Evolutionary conservation across 2,797 vertebrate genomes (phyloP), one percentile per base, ranked within the genome.

Genomic region (Acrocephalus scirpaceus): DNA sequence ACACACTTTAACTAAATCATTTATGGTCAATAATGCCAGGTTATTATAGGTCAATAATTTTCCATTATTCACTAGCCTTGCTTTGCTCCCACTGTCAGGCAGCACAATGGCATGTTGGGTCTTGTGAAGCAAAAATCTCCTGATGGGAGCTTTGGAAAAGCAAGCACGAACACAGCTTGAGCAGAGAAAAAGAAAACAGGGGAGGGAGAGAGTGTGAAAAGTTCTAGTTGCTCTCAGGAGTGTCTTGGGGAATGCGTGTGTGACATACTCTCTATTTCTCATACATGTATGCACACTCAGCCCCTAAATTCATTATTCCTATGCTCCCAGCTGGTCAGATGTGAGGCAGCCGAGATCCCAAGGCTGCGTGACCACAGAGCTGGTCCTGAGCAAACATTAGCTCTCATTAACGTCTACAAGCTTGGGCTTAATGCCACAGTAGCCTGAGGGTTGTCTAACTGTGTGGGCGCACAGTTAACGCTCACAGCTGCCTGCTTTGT

Each of bases 11-110:
- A 95, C 95, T 93, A 93, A 97, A 97, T 97, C 92, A 97, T 96
- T 97, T 97, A 97, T 97, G 95, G 96, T 97, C 96, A 97, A 96
- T 97, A 97, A 97, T 96, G 83, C 93, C 92, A 95, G 95, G 96
- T 97, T 97, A 97, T 95, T 92, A 91, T 95, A 97, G 96, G 96
- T 96, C 96, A 97, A 97, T 97, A 97, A 96, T 95, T 94, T 97
- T 97, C 94, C 96, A 97, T 97, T 97, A 97, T 97, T 97, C 95
- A 97, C 96, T 88, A 95, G 91, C 89, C 80, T 94, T 95, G 86
- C 91, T 89, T 92, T 91, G 94, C 92, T 97, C 91, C 87, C 67
- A 92, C 90, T 93, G 88, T 94, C 95, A 94, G 81, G 75, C 90
- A 90, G 83, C 86, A 95, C 91, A 94, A 90, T 36, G 1, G 90